Base-by-base conservation (phyloP, 2,797 vertebrate species). In the Sebastolobus alascanus region DNA sequence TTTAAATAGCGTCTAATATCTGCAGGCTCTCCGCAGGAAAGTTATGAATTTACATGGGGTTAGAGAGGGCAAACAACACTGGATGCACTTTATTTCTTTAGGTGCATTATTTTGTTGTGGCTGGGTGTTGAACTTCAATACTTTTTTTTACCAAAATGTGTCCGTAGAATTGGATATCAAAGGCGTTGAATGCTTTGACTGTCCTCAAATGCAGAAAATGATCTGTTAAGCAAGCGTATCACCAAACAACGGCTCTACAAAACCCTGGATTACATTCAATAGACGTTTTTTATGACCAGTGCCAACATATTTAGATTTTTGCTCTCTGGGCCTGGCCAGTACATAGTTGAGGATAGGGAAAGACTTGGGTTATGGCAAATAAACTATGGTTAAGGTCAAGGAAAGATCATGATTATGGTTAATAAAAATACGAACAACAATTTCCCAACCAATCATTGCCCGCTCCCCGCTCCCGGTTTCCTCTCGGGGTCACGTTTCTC, bases 41-140 rank as follows among this genome's bases (percentile, higher is more conserved):
- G 50, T 73, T 65, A 12, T 43, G 27, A 25, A 66, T 72, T 43
- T 55, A 66, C 43, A 55, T 60, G 10, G 68, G 8, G 73, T 58
- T 61, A 56, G 18, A 75, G 31, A 50, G 14, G 16, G 20, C 14
- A 20, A 25, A 22, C 52, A 73, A 50, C 38, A 31, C 16, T n/a
- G 31, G 11, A 33, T 25, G 4, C 12, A 54, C 16, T 22, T 31
- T 10, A 20, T 66, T 22, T 70, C 38, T 64, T 74, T 33, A n/a
- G 33, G 27, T 22, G 4, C n/a, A 20, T 56, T 35, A n/a, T 68
- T 55, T 61, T 40, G 18, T 68, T 8, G 10, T 25, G 18, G 46
- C 46, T 50, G 8, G 18, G 46, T 50, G 18, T 50, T 50, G 40
- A 78, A 77, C 6, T 13, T 12, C 37, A 25, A 13, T 5, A 43